Evolutionary conservation across 1,140 invertebrate species (phyloP), one percentile per base, ranked within the genome.

Genomic region (Cotesia glomerata): DNA sequence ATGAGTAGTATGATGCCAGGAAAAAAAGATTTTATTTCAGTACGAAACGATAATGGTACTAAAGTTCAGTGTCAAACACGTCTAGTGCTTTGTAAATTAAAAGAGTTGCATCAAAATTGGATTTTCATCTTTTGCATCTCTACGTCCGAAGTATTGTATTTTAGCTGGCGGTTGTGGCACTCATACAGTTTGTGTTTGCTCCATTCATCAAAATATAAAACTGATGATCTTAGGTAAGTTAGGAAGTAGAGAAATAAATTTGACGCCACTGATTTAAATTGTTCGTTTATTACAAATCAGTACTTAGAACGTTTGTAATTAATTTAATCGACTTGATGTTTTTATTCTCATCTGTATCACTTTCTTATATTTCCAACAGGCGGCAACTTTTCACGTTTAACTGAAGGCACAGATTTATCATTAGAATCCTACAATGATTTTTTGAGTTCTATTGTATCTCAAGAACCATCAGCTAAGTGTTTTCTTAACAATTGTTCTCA

Each of bases 131-230:
- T 78, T 78, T 73, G 71, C 75, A 52, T 14, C 54, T n/a, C 68
- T 78, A 61, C 69, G 76, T 36, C 78, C 78, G 3, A 71, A 75
- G 71, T 35, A 76, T 56, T 78, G 78, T 64, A 63, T 79, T 26
- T 64, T 78, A n/a, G 74, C 78, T 16, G 76, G 77, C 75, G 76
- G 7, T 76, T 71, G 9, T 75, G 18, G 18, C 2, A 26, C 18
- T 26, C 18, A 77, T 67, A 74, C 77, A 9, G 74, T 78, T 34
- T 79, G 77, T 64, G 76, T 79, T 11, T 79, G 77, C 62, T 61
- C 73, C 18, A 71, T 71, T 7, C 77, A 79, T 59, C 77, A 79
- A 72, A 79, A 79, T 51, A 18, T 75, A 9, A 78, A 78, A 68
- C 61, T 79, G 18, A 77, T 79, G 77, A 73, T 78, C 16, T 11